Base-by-base conservation (phyloP, 2,888 invertebrate genomes). In the Hyposoter dolosus region DNA sequence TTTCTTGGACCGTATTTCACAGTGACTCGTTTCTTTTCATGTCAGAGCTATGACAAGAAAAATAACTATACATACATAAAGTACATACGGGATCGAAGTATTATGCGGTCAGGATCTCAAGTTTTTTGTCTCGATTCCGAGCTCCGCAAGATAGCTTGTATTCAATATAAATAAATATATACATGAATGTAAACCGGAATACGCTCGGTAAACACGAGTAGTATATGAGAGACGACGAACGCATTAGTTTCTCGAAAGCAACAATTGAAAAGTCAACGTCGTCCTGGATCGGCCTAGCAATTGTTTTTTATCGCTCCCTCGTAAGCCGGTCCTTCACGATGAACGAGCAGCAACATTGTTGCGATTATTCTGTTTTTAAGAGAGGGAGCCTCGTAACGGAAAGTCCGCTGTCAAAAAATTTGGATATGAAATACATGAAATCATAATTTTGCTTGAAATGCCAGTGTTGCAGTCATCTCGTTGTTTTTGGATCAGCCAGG, bases 21-120 rank as follows among this genome's bases (percentile, higher is more conserved):
- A 60, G 45, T 66, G 47, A 66, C 35, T 78, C 78, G 69, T 85
- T 85, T 82, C 68, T 75, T 79, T 75, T 75, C 45, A 50, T 78
- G 17, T 32, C 50, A 45, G 17, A 68, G 17, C 40, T 78, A 72
- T 60, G 66, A 74, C 68, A n/a, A 43, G 76, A 84, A 76, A 19
- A 17, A 23, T 28, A 69, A 53, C 17, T 60, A 5, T 15, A 40
- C 35, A 45, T 9, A 19, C 17, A 68, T 53, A 56, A 60, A 43
- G 43, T 68, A 68, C 45, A 12, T 19, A 69, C 45, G 78, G 10
- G 56, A 45, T 56, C 45, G 17, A n/a, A 28, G 69, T 43, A 69
- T 60, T 69, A 45, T 78, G 32, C 68, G 68, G n/a, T 23, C 60
- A 56, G 65, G 63, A 63, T 76, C 32, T 40, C 56, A 12, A 69